Evolutionary conservation across 2,797 vertebrate genomes (phyloP).

Genomic region (Anableps anableps): DNA sequence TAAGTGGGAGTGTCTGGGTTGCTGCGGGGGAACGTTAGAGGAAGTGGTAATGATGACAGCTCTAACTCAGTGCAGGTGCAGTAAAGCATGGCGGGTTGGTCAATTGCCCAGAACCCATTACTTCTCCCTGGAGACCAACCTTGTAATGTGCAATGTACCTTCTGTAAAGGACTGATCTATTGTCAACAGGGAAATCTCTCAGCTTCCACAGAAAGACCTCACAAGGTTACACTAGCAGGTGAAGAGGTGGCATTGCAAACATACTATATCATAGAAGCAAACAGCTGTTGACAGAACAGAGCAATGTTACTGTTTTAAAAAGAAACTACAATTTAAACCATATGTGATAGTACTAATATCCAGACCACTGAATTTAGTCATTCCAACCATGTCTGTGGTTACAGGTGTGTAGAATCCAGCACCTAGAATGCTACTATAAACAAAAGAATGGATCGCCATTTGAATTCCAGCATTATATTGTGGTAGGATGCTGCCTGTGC

Average conservation of each 20-base stretch:
- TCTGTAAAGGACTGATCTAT: slow-evolving; percentile 81
- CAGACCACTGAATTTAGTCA: background rate
- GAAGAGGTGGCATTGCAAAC: slow-evolving; percentile 47
- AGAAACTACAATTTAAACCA: background rate
- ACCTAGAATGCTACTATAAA: too few species aligned
- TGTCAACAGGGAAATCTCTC: slow-evolving; percentile 82
- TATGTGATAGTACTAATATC: background rate
- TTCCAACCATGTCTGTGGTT: background rate
- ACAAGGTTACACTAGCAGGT: slow-evolving; percentile 72
- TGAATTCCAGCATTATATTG: too few species aligned
- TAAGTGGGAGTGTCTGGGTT: slow-evolving; percentile 78
- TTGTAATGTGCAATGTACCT: slow-evolving; percentile 84
- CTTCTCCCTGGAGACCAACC: slow-evolving; percentile 81
- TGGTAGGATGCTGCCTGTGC: background rate
- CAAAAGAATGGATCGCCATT: too few species aligned
- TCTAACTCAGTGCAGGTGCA: slow-evolving; percentile 85
- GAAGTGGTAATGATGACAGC: slow-evolving; percentile 87
- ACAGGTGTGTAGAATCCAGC: background rate
- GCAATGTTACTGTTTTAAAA: background rate
- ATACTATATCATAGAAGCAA: slow-evolving; percentile 12
- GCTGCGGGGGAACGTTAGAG: slow-evolving; percentile 79
- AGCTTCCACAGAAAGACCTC: slow-evolving; percentile 77
- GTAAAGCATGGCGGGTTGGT: slow-evolving; percentile 83
- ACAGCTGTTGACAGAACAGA: background rate
- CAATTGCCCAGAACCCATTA: slow-evolving; percentile 87